A percentile compares a stretch with the other conserved stretches of the same genome.
These are phyloP conservation scores for Ameiurus melas DNA, from an alignment of 2,113 vertebrate genomes.

Conservation along the genomic window DNA sequence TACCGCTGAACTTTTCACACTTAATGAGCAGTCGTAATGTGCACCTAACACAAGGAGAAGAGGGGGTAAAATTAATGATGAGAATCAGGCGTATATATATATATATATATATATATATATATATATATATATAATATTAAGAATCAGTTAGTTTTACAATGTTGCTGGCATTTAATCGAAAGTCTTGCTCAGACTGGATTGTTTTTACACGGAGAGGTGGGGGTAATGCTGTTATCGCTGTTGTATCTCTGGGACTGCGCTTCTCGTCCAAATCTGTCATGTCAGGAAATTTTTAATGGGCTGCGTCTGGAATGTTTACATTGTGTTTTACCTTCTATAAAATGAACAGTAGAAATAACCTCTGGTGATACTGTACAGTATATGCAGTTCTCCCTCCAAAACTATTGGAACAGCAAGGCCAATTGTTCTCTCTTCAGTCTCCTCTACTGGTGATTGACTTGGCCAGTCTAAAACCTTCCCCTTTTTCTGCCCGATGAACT, in stretches of 20 bases:
- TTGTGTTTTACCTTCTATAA: neutral
- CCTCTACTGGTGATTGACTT: no score
- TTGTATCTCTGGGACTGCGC: neutral
- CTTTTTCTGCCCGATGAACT: no score
- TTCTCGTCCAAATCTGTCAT: neutral
- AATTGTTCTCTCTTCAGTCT: no score
- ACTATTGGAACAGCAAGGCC: no score
- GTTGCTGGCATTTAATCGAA: neutral
- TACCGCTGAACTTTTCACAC: neutral
- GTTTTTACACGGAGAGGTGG: neutral
- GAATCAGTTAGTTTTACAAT: neutral
- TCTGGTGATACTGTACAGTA: neutral
- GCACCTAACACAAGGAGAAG: neutral
- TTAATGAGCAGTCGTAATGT: neutral
- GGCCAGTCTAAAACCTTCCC: no score
- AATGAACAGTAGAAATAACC: neutral
- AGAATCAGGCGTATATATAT: neutral
- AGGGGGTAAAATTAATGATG: neutral
- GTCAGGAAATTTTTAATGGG: neutral
- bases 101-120: no score
- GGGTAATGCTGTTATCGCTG: neutral
- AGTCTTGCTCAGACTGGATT: neutral
- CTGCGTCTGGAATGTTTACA: neutral
- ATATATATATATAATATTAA: no score
- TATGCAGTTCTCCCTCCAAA: no score